phyloP scores from a whole-genome alignment of 2,797 vertebrate genomes.

The Columba guinea region DNA sequence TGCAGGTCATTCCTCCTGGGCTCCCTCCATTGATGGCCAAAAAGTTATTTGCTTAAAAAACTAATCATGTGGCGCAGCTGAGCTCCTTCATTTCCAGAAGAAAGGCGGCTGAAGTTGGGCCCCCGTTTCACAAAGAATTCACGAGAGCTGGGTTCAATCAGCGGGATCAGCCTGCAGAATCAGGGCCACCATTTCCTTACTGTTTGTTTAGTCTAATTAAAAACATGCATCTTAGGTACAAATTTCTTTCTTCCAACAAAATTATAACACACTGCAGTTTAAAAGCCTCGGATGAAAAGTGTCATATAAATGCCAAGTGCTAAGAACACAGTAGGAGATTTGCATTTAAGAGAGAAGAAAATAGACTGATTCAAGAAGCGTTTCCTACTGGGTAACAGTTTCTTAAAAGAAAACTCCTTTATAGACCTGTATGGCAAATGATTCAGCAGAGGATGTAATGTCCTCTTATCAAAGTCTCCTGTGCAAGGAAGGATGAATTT shows the following conservation, averaged over 20 bases:
- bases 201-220: slow-evolving; percentile 55
- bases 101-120: slow-evolving; percentile 42
- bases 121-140: slow-evolving; percentile 42
- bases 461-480: background rate
- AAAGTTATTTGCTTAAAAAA: slow-evolving; percentile 64
- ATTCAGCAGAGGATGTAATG: background rate
- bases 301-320: slow-evolving; percentile 1
- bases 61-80: slow-evolving; percentile 63
- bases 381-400: background rate
- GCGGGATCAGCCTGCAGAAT: slow-evolving; percentile 37
- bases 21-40: slow-evolving; percentile 48
- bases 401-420: background rate
- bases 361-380: background rate
- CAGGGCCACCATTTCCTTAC: background rate
- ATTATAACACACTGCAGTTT: background rate
- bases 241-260: slow-evolving; percentile 1
- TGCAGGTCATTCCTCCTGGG: slow-evolving; percentile 58
- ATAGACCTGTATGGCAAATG: background rate
- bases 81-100: slow-evolving; percentile 41
- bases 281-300: background rate
- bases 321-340: slow-evolving; percentile 3
- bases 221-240: background rate
- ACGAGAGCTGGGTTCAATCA: slow-evolving; percentile 40
- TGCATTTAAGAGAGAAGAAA: slow-evolving; percentile 23
- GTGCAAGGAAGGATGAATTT: slow-evolving; percentile 12